phyloP scores from a whole-genome alignment of 1,140 invertebrate genomes.

The Halesus radiatus region DNA sequence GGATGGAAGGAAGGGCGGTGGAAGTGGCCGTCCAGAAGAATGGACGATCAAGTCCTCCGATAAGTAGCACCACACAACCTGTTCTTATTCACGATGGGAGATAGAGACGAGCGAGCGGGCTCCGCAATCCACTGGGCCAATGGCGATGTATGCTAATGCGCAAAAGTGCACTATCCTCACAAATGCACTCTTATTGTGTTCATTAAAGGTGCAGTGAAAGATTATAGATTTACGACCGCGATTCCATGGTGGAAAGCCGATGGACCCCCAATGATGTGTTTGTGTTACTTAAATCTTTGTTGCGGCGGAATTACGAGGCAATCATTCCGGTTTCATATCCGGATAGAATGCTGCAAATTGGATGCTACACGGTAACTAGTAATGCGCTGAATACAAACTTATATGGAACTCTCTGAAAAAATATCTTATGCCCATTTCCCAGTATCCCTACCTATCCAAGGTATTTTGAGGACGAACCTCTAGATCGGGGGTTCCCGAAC shows the following conservation, averaged over 20 bases:
- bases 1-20: not conserved
- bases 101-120: not conserved
- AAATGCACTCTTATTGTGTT: constrained; percentile 1
- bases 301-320: no score
- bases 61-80: constrained; percentile 39
- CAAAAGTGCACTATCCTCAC: not conserved
- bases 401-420: no score
- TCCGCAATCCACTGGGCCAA: not conserved
- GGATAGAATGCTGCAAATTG: no score
- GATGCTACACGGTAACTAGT: no score
- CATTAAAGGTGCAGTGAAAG: constrained; percentile 17
- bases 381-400: no score
- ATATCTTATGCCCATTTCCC: no score
- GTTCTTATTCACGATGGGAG: constrained; percentile 34
- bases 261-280: not conserved
- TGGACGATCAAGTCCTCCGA: constrained; percentile 36
- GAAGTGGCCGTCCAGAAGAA: constrained; percentile 30
- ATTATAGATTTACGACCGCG: constrained; percentile 8
- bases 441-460: no score
- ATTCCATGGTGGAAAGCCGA: not conserved
- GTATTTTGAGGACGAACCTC: no score
- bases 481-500: no score
- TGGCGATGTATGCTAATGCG: constrained; percentile 23
- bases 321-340: no score
- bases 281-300: no score